phyloP scores from a whole-genome alignment of 1,140 invertebrate genomes.

The Zaprionus tsacasi region DNA sequence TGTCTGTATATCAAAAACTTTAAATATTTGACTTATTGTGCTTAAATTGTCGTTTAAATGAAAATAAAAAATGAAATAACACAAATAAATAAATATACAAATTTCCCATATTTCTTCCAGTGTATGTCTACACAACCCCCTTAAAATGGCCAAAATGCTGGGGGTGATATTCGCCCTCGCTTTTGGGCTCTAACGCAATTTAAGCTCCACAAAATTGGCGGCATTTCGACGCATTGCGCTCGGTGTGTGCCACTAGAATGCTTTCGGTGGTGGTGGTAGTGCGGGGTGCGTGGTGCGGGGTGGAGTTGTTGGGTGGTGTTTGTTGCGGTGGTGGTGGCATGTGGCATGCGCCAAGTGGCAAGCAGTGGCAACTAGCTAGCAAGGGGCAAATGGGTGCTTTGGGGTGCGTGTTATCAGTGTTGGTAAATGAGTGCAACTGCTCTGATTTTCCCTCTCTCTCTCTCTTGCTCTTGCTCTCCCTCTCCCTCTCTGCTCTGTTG shows the following conservation, averaged over 20 bases:
- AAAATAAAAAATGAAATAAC: too few relatives aligned
- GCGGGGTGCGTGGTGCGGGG: constrained; percentile 48
- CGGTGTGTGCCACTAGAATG: constrained; percentile 36
- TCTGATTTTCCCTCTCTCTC: constrained; percentile 52
- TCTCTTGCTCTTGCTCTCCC: neutral
- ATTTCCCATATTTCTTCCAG: constrained; percentile 10
- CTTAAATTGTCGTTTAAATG: neutral
- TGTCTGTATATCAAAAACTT: too few relatives aligned
- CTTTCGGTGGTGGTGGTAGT: constrained; percentile 48
- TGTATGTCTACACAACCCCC: constrained; percentile 17
- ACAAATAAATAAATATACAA: too few relatives aligned
- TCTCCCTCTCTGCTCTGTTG: neutral
- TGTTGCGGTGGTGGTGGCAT: constrained; percentile 56
- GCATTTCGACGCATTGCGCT: constrained; percentile 72
- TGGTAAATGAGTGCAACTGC: constrained; percentile 52
- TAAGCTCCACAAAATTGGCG: constrained; percentile 69
- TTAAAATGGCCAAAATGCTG: constrained; percentile 7
- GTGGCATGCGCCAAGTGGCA: constrained; percentile 55
- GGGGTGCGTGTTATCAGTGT: constrained; percentile 36
- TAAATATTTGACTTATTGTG: too few relatives aligned
- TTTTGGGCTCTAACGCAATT: constrained; percentile 67
- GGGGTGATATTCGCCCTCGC: constrained; percentile 25
- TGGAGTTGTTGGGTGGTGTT: constrained; percentile 34
- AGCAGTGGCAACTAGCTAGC: neutral
- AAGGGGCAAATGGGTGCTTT: constrained; percentile 8